phyloP scores from a whole-genome alignment of 2,113 vertebrate genomes.

The Nothocercus nigrocapillus region DNA sequence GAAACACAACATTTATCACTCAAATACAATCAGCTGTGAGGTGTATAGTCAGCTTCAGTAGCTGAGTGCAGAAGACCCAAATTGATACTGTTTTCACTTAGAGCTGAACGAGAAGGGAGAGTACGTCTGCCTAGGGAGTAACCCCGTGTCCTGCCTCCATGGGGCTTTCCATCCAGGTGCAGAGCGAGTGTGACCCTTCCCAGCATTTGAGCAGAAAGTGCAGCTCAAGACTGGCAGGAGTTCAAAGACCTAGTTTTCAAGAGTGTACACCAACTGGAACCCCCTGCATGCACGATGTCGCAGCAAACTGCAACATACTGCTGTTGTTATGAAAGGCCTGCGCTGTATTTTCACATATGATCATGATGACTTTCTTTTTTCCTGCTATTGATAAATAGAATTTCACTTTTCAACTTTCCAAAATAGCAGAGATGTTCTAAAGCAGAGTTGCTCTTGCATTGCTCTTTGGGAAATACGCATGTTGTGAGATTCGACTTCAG shows the following conservation, averaged over 20 bases:
- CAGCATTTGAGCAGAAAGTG: not conserved
- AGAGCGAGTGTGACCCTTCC: not conserved
- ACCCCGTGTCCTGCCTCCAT: fast-evolving
- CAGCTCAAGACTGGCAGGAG: not conserved
- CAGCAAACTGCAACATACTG: fast-evolving
- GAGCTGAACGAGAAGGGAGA: not conserved
- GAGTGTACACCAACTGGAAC: not conserved
- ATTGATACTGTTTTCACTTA: fast-evolving
- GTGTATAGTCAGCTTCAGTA: no score
- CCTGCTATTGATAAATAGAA: not conserved
- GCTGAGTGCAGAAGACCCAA: not conserved
- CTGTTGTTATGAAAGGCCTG: not conserved
- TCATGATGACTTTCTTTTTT: not conserved
- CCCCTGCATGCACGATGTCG: fast-evolving
- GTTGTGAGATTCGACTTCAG: not conserved
- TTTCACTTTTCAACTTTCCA: not conserved
- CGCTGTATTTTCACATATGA: fast-evolving
- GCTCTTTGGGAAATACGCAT: not conserved
- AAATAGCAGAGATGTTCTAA: not conserved
- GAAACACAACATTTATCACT: not conserved
- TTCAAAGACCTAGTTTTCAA: no score
- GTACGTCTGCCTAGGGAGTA: fast-evolving
- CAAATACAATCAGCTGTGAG: not conserved
- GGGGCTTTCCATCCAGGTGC: not conserved
- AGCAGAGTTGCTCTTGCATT: not conserved